phyloP scores from a whole-genome alignment of 2,888 invertebrate species.

The Suillia variegata region DNA sequence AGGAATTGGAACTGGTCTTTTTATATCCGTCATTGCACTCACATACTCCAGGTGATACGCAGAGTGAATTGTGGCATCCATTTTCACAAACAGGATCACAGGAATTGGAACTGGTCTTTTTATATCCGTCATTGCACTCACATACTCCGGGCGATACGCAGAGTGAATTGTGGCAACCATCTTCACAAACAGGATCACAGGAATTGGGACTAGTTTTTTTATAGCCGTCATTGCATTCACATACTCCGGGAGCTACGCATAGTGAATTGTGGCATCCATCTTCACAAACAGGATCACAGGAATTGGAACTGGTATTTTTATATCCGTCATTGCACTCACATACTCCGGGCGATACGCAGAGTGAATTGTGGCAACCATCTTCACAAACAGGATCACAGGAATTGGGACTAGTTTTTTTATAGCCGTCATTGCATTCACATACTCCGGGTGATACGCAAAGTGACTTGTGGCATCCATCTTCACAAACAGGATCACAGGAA shows the following conservation, averaged over 20 bases:
- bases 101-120: not conserved
- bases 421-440: conserved; percentile 34
- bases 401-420: conserved; percentile 5
- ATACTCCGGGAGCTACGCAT: not conserved
- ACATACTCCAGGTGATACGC: conserved; percentile 72
- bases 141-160: not conserved
- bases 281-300: not conserved
- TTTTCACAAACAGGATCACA: conserved; percentile 12
- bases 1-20: conserved; percentile 19
- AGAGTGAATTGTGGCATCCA: conserved; percentile 62
- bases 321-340: conserved; percentile 1
- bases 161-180: not conserved
- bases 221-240: not conserved
- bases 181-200: not conserved
- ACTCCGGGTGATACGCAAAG: conserved; percentile 44
- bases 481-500: conserved; percentile 61
- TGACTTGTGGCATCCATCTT: conserved; percentile 38
- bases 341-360: conserved; percentile 17
- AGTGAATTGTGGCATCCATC: not conserved
- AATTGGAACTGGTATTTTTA: not conserved
- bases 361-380: not conserved
- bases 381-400: conserved; percentile 21
- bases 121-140: not conserved
- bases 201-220: not conserved
- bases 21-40: conserved; percentile 70